These are phyloP conservation scores for Aphidius gifuensis DNA, from an alignment of 1,140 invertebrate genomes.

Conservation along the genomic window DNA sequence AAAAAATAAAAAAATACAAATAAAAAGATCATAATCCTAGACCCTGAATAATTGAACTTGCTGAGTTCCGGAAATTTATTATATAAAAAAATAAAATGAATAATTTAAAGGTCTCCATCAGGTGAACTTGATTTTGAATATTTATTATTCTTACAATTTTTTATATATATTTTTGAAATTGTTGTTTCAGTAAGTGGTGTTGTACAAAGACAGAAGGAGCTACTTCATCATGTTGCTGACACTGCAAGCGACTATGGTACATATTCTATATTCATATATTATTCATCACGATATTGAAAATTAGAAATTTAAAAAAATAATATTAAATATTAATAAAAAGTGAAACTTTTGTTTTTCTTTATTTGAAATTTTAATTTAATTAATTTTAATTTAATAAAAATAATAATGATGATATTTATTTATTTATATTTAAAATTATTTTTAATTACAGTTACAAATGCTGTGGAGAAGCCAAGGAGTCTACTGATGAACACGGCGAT, in stretches of 20 bases:
- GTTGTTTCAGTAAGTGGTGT: slow-evolving; percentile 38
- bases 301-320: slow-evolving; percentile 8
- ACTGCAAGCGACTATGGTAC: slow-evolving; percentile 38
- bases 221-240: slow-evolving; percentile 37
- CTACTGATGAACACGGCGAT: slow-evolving; percentile 45
- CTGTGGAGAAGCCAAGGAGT: slow-evolving; percentile 45
- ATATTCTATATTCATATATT: slow-evolving; percentile 18
- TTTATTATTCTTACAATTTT: background rate
- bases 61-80: no score
- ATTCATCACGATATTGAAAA: slow-evolving; percentile 2
- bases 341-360: background rate
- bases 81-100: no score
- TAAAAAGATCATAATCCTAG: no score
- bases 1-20: no score
- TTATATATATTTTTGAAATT: slow-evolving; percentile 10
- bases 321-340: slow-evolving; percentile 6
- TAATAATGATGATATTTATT: background rate
- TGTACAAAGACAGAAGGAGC: slow-evolving; percentile 36
- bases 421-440: slow-evolving; percentile 17
- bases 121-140: no score
- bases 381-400: no score
- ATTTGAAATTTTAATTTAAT: no score
- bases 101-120: no score
- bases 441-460: slow-evolving; percentile 40
- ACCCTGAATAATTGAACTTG: no score